These are phyloP conservation scores for Rhynchophorus ferrugineus DNA, from an alignment of 1,140 invertebrate species.

Conservation along the genomic window DNA sequence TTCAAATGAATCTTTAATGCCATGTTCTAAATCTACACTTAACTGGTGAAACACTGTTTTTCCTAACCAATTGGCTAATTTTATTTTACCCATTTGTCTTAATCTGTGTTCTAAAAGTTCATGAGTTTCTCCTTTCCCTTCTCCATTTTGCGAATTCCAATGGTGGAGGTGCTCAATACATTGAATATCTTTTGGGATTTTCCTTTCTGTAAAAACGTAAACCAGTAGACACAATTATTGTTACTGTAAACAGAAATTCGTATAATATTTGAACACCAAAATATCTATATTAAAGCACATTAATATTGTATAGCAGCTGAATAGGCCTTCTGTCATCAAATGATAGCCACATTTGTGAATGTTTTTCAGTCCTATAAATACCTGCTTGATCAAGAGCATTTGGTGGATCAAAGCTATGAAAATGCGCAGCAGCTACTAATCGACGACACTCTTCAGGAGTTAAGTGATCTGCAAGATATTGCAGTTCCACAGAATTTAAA, in stretches of 20 bases:
- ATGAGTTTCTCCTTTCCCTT: slow-evolving; percentile 49
- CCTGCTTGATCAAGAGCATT: slow-evolving; percentile 41
- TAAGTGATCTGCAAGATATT: slow-evolving; percentile 49
- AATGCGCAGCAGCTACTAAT: slow-evolving; percentile 50
- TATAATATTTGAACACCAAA: too few relatives aligned
- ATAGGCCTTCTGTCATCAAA: too few relatives aligned
- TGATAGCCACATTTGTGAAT: background rate
- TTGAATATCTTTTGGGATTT: slow-evolving; percentile 43
- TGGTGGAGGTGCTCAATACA: slow-evolving; percentile 49
- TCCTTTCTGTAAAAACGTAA: slow-evolving; percentile 36
- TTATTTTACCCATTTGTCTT: slow-evolving; percentile 47
- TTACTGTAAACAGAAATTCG: background rate
- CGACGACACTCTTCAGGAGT: slow-evolving; percentile 47
- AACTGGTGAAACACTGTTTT: slow-evolving; percentile 49
- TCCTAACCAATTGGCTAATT: slow-evolving; percentile 54
- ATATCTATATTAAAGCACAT: background rate
- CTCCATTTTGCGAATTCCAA: slow-evolving; percentile 46
- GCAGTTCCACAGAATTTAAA: slow-evolving; percentile 47
- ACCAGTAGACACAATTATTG: background rate
- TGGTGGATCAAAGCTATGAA: slow-evolving; percentile 45
- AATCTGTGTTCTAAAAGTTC: slow-evolving; percentile 45
- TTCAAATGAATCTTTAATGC: too few relatives aligned
- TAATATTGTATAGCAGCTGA: too few relatives aligned
- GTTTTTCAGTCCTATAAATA: slow-evolving; percentile 23
- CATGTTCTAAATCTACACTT: slow-evolving; percentile 47